Base-by-base conservation (phyloP, 2,797 vertebrate genomes). In the Oreochromis grahami region DNA sequence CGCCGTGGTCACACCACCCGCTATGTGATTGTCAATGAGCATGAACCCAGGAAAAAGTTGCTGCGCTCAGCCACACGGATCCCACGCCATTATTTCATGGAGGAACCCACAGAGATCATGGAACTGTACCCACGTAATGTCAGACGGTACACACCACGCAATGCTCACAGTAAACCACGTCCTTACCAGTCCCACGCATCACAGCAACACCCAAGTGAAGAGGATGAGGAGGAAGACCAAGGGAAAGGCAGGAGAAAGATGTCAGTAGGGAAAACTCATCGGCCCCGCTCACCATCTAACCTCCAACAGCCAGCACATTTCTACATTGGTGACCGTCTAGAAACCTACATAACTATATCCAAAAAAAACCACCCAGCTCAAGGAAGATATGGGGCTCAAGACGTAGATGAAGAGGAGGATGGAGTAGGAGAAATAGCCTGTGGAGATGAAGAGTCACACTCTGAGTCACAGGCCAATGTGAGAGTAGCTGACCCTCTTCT, bases 1-100 rank as follows among this genome's bases (percentile, higher is more conserved):
- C 95, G 89, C 0, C 93, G 95, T 1, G 90, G 96, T 5, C 96
- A 92, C 4, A 74, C 95, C 51, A 96, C 97, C 17, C 96, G 97
- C 38, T 98, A 98, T 52, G 96, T 97, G 34, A 87, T 98, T 3
- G 93, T 98, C 63, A 97, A 97, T 2, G 98, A 98, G 89, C 96
- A 94, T 0, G 97, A 97, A 45, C 84, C 97, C 74, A 94, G 95
- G 74, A 96, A 95, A 85, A 98, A 97, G 83, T 84, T 96, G 0
- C 43, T 96, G 55, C 97, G 93, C 34, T 96, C 97, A 0, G 51
- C 95, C 21, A 95, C 96, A 2, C 95, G 97, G 15, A 86, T 97
- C 56, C 97, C 97, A 5, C 95, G 96, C 26, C 97, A 97, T 81
- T 96, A 96, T 85, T 93, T 96, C 76, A 89, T 96, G 82, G 97